Evolutionary conservation across 2,113 vertebrate genomes (phyloP).

Genomic region (Anser cygnoides): DNA sequence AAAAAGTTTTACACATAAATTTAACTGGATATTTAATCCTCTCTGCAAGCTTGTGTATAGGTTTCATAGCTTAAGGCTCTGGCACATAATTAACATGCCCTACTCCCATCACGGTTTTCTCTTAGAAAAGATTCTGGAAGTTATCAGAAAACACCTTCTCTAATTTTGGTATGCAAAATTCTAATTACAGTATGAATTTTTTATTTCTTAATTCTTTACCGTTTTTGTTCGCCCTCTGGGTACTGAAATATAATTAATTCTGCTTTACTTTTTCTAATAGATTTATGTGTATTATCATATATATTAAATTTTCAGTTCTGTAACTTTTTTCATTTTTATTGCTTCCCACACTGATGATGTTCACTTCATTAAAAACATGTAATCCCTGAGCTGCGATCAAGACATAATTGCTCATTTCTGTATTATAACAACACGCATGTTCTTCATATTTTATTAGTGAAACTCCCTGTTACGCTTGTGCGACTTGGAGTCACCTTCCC

Average conservation of each 20-base stretch:
- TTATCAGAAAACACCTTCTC: conserved; percentile 53
- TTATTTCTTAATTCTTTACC: conserved; percentile 74
- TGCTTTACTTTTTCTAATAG: conserved; percentile 69
- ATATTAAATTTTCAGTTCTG: conserved; percentile 79
- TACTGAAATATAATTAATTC: conserved; percentile 74
- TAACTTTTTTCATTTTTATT: conserved; percentile 69
- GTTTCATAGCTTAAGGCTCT: neutral
- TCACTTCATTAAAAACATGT: conserved; percentile 72
- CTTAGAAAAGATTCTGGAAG: conserved; percentile 41
- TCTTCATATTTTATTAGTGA: conserved; percentile 15
- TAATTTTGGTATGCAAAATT: conserved; percentile 48
- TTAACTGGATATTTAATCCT: conserved; percentile 16
- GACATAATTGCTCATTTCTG: conserved; percentile 60
- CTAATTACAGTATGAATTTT: conserved; percentile 79
- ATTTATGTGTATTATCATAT: conserved; percentile 82
- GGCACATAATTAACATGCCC: conserved; percentile 44
- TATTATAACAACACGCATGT: neutral
- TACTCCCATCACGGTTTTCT: neutral
- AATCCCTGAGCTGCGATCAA: conserved; percentile 61
- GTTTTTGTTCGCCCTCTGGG: conserved; percentile 70
- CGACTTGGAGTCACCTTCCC: neutral
- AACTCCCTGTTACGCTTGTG: neutral
- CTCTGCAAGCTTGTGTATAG: neutral
- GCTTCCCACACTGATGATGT: conserved; percentile 55
- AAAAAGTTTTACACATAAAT: neutral